Evolutionary conservation across 2,797 vertebrate species (phyloP), one percentile per base, ranked within the genome.

Genomic region (Lepilemur ruficaudatus): DNA sequence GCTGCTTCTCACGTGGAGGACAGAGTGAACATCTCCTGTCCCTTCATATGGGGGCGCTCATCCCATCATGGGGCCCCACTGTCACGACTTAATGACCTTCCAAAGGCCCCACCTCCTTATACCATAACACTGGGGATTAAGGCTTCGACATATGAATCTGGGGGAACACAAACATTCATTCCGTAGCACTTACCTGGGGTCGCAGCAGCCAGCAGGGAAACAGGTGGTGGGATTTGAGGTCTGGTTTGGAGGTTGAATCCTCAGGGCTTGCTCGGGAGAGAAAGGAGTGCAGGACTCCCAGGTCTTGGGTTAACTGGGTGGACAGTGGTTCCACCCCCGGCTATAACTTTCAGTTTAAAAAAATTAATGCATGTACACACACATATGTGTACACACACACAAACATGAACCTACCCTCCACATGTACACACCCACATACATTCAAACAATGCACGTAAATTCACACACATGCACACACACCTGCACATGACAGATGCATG

Each of bases 381-480:
- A 38, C 9, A 50, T n/a, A 10, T 22, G 35, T 10, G n/a, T 25
- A 35, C 50, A 57, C 78, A 10, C 23, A 30, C 35, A 30, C 20
- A 55, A 14, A 25, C 32, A 35, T 15, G n/a, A 23, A 78, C 20
- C n/a, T 35, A 22, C 10, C 50, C 50, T 35, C n/a, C 7, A 50
- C 55, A 1, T 20, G 20, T 11, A 4, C 0, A 2, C 28, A 59
- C 18, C 50, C n/a, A 78, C n/a, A 20, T 38, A 79, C 32, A 15
- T 76, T 73, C 12, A 8, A 28, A 81, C 28, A 32, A 61, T 41
- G 23, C 25, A 48, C 46, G 10, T 15, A 46, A 32, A 48, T 20
- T 17, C 8, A 50, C 14, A 15, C 4, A 50, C 55, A 3, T 13
- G 13, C 4, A 3, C 0, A 18, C 48, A 43, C 11, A 32, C 18